phyloP scores from a whole-genome alignment of 2,113 vertebrate species.

The Cochlearius cochlearius region DNA sequence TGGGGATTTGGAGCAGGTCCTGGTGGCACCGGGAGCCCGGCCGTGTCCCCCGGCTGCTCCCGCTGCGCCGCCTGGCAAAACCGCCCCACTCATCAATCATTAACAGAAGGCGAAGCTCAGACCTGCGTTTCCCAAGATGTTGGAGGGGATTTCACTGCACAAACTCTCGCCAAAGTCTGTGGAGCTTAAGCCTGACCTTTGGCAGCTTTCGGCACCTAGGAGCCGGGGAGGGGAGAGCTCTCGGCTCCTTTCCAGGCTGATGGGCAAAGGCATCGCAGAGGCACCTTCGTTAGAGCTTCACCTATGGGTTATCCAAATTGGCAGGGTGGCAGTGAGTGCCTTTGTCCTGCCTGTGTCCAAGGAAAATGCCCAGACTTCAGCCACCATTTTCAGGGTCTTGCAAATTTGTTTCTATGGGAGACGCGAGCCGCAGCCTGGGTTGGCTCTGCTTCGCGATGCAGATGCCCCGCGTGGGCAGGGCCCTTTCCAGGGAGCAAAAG shows the following conservation, averaged over 20 bases:
- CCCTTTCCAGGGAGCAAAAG: not conserved
- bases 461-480: not conserved
- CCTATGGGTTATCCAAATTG: rapidly evolving
- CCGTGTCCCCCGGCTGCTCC: not conserved
- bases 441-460: not conserved
- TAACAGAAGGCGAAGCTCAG: not conserved
- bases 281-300: not conserved
- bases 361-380: not conserved
- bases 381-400: not conserved
- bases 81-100: rapidly evolving
- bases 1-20: slow-evolving; percentile 17
- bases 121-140: not conserved
- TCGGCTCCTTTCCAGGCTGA: not conserved
- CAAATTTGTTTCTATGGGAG: not conserved
- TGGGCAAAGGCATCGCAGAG: not conserved
- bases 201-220: not conserved
- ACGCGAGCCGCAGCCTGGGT: not conserved
- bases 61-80: not conserved
- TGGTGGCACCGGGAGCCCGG: not conserved
- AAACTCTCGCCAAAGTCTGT: not conserved
- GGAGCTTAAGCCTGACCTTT: not conserved
- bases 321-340: not conserved
- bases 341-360: not conserved
- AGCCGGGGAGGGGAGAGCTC: not conserved
- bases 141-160: not conserved